Evolutionary conservation across 1,140 invertebrate species (phyloP).

Genomic region (Bombus consobrinus): DNA sequence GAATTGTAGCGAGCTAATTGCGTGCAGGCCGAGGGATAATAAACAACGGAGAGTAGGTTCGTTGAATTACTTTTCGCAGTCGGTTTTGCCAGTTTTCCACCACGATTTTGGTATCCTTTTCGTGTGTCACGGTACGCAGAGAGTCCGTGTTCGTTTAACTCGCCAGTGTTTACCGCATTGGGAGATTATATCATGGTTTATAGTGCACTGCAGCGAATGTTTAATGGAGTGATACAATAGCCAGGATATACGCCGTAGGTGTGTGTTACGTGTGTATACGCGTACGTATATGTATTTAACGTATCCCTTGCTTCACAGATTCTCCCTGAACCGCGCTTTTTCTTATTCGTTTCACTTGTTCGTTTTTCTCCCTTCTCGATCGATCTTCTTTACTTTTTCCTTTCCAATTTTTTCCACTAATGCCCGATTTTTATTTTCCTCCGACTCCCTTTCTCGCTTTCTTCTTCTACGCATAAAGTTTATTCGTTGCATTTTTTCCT

Average conservation of each 20-base stretch:
- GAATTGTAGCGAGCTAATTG: not conserved
- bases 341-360: not conserved
- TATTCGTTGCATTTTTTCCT: not conserved
- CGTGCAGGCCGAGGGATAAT: not conserved
- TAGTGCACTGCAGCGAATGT: slow-evolving; percentile 77
- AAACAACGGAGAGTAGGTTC: not conserved
- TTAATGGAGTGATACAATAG: slow-evolving; percentile 80
- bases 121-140: not conserved
- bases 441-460: too few species aligned
- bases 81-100: slow-evolving; percentile 24
- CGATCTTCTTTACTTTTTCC: not conserved
- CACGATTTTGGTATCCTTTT: slow-evolving; percentile 13
- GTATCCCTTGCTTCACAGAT: slow-evolving; percentile 20
- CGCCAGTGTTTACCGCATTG: slow-evolving; percentile 79
- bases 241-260: slow-evolving; percentile 36
- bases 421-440: not conserved
- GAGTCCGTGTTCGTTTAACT: slow-evolving; percentile 66
- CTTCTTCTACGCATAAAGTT: not conserved
- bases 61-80: slow-evolving; percentile 58
- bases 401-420: too few species aligned
- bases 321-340: not conserved
- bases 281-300: slow-evolving; percentile 23
- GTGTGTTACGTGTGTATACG: not conserved
- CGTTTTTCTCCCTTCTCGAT: not conserved
- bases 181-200: slow-evolving; percentile 80